Base-by-base conservation (phyloP, 2,113 vertebrate species). In the Oryzias melastigma region DNA sequence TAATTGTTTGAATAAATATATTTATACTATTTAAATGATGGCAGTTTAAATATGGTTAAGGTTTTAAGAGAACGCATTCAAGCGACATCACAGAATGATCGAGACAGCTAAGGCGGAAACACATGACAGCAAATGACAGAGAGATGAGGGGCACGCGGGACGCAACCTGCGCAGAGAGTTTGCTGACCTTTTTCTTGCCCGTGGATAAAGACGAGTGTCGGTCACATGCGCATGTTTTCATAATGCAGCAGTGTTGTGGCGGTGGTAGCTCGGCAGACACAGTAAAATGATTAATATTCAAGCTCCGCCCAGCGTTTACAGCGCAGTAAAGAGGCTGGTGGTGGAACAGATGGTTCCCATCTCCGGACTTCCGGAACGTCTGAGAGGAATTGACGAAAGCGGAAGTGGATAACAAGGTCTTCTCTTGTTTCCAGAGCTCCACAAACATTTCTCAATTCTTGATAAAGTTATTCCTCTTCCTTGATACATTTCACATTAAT, bases 231-330 rank as follows among this genome's bases (percentile, higher is more conserved):
- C 43, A 35, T 15, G 24, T 70, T 59, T 81, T 83, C 71, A 78
- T 73, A 57, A 79, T 89, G 84, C 86, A 83, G 85, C 29, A 12
- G 35, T 35, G 35, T 35, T 76, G 81, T 87, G 86, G 62, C 84
- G 81, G 75, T 84, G 82, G 76, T 86, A 79, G 81, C 80, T 79
- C 81, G 77, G 84, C 87, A 85, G 84, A 77, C 68, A 75, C 71
- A 54, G 35, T 48, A 71, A 53, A 80, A 73, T 78, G 73, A 76
- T 77, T 51, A 57, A 57, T 29, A 57, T 20, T 42, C 14, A 68
- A 45, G 75, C 76, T 49, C 84, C 82, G 67, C 84, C 85, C 68
- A 69, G 19, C 5, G 64, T 14, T 52, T 57, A 63, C 58, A 50
- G 66, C 15, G 47, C 56, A 16, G 41, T 52, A 24, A 48, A 41